phyloP scores from a whole-genome alignment of 64 coral and sea anemone species.

The Hydrozoanthus tunicans region DNA sequence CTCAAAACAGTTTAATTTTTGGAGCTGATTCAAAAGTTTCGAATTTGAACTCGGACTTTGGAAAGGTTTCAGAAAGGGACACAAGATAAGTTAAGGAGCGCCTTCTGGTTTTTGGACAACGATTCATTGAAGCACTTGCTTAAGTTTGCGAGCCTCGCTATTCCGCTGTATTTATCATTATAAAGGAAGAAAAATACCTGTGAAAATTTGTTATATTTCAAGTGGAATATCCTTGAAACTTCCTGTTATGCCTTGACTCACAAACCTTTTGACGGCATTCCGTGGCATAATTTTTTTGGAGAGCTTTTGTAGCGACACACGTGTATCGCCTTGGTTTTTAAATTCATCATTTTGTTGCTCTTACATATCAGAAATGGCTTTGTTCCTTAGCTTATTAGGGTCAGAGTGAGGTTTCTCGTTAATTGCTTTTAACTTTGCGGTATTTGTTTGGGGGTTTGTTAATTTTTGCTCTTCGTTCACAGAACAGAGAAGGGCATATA shows the following conservation, averaged over 20 bases:
- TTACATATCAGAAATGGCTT: neutral
- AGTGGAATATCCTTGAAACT: neutral
- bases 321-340: neutral
- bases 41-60: neutral
- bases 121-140: neutral
- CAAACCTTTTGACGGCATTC: slow-evolving; percentile 7
- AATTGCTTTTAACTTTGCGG: neutral
- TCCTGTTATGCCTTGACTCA: neutral
- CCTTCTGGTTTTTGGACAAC: neutral
- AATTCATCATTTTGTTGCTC: slow-evolving; percentile 15
- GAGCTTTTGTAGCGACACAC: slow-evolving; percentile 3
- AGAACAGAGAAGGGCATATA: neutral
- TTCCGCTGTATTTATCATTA: neutral
- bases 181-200: neutral
- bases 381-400: neutral
- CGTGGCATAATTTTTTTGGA: neutral
- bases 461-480: neutral
- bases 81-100: neutral
- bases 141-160: neutral
- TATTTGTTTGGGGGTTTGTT: neutral
- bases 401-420: neutral
- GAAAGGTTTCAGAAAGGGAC: slow-evolving; percentile 18
- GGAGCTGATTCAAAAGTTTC: slow-evolving; percentile 17
- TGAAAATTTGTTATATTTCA: slow-evolving; percentile 15
- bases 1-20: neutral